A percentile compares a stretch with the other conserved stretches of the same genome.
phyloP scores from a whole-genome alignment of 2,113 vertebrate species.

The Chitala chitala region DNA sequence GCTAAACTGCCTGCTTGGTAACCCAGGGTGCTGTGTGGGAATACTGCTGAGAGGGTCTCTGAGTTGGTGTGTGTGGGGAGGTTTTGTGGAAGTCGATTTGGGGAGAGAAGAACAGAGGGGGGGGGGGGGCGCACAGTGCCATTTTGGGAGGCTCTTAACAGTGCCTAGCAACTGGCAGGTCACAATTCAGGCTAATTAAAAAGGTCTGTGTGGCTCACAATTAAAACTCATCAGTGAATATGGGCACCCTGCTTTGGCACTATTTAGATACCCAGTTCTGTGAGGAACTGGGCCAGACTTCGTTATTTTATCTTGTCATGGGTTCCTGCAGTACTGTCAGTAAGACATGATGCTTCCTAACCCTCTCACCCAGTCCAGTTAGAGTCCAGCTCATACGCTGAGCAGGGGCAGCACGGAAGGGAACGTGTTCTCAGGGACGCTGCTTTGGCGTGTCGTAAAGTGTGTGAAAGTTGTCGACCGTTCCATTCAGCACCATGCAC shows the following conservation, averaged over 20 bases:
- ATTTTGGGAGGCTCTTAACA: not conserved
- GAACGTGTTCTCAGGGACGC: too few species aligned
- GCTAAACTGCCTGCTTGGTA: constrained; percentile 20
- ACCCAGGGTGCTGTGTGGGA: not conserved
- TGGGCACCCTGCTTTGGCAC: too few species aligned
- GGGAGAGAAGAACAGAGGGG: not conserved
- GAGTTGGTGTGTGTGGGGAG: not conserved
- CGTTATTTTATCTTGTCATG: not conserved
- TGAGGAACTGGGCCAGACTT: too few species aligned
- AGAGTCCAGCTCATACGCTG: not conserved
- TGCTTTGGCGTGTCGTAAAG: too few species aligned
- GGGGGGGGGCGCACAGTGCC: not conserved
- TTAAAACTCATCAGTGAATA: too few species aligned
- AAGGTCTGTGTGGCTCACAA: not conserved
- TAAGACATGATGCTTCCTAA: not conserved
- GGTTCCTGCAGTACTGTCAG: not conserved
- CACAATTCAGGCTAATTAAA: constrained; percentile 11
- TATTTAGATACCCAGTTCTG: too few species aligned
- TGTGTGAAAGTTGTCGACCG: too few species aligned
- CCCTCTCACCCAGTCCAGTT: not conserved
- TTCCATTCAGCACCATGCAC: too few species aligned
- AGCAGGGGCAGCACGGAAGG: too few species aligned
- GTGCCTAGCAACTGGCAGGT: not conserved
- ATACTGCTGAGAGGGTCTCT: not conserved
- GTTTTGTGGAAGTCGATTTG: not conserved